These are phyloP conservation scores for Epiblema foenella DNA, from an alignment of 2,888 invertebrate species.

Conservation along the genomic window DNA sequence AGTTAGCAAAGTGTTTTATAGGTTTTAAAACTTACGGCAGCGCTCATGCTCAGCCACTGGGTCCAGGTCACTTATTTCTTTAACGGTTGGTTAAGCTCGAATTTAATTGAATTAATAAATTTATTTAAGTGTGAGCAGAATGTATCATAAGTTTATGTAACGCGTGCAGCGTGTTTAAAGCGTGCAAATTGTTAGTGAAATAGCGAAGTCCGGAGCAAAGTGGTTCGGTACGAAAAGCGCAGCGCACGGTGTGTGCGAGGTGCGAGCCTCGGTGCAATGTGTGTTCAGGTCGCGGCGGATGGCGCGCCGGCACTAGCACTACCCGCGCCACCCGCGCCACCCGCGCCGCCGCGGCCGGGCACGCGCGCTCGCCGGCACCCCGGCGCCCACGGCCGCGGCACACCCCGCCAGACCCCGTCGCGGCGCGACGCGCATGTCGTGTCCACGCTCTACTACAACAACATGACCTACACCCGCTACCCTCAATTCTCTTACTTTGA, in stretches of 20 bases:
- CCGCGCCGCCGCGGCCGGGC: conserved; percentile 27
- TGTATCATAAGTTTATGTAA: conserved; percentile 18
- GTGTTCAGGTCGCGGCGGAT: conserved; percentile 35
- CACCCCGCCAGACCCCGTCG: conserved; percentile 33
- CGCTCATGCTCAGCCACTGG: conserved; percentile 39
- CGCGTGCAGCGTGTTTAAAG: conserved; percentile 29
- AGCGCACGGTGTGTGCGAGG: conserved; percentile 43
- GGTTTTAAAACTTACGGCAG: conserved; percentile 33
- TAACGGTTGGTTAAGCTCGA: conserved; percentile 22
- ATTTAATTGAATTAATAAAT: conserved; percentile 7
- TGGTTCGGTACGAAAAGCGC: conserved; percentile 35
- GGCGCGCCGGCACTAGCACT: conserved; percentile 32
- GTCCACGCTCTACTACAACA: background rate
- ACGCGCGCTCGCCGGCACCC: conserved; percentile 31
- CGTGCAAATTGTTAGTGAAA: conserved; percentile 33
- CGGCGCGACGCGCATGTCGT: conserved; percentile 29
- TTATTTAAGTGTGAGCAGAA: conserved; percentile 7
- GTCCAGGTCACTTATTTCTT: conserved; percentile 42
- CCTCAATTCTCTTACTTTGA: conserved; percentile 2
- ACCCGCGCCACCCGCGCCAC: conserved; percentile 9
- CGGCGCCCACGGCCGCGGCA: conserved; percentile 43
- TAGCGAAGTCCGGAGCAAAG: conserved; percentile 32
- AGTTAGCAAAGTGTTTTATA: conserved; percentile 5
- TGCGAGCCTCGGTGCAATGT: conserved; percentile 36
- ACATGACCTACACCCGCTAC: background rate